These are phyloP conservation scores for Drosophila aldrichi DNA, from an alignment of 2,888 invertebrate genomes.

Conservation along the genomic window DNA sequence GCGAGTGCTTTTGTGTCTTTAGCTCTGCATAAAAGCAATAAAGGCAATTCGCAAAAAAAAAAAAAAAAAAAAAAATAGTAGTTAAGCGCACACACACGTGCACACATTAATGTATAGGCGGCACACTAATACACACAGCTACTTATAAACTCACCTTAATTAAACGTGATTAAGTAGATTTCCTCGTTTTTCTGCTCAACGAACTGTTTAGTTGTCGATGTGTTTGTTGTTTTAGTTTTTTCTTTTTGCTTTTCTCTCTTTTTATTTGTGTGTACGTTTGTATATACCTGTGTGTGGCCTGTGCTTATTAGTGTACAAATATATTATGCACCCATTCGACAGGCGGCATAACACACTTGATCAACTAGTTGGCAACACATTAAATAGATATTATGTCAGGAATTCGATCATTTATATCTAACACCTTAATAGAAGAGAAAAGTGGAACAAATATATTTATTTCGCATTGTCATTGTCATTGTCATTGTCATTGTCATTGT, in stretches of 20 bases:
- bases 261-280: not conserved
- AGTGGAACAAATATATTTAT: no score
- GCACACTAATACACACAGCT: constrained; percentile 52
- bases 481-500: no score
- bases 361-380: constrained; percentile 38
- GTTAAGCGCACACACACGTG: constrained; percentile 19
- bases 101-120: constrained; percentile 10
- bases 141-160: constrained; percentile 81
- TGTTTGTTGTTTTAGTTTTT: constrained; percentile 26
- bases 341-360: constrained; percentile 15
- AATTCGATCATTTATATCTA: not conserved
- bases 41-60: constrained; percentile 73
- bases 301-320: constrained; percentile 62
- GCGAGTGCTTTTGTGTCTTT: constrained; percentile 68
- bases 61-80: constrained; percentile 45
- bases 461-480: not conserved
- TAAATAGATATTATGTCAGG: not conserved
- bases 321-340: constrained; percentile 42
- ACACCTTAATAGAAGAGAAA: no score
- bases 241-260: not conserved
- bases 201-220: constrained; percentile 78
- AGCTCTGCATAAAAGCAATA: constrained; percentile 64
- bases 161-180: constrained; percentile 82
- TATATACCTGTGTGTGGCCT: constrained; percentile 26
- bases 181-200: constrained; percentile 78